Base-by-base conservation (phyloP, 2,113 vertebrate genomes). In the Heterocephalus glaber region DNA sequence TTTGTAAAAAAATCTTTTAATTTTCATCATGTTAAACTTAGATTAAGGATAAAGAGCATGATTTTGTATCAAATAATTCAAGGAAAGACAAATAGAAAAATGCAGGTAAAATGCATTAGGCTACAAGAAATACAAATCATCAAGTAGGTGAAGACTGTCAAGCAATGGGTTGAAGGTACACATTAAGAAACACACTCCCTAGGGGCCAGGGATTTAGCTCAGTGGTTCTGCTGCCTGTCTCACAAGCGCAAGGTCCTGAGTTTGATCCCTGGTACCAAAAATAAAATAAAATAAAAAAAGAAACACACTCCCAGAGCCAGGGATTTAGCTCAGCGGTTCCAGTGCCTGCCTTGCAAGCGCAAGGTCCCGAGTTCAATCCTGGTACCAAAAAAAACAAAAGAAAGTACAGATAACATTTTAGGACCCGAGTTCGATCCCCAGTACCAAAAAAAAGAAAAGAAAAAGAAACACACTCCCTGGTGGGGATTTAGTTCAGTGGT, bases 81-180 rank as follows among this genome's bases (percentile, higher is more conserved):
- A 93, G 65, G 38, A 87, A 93, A 38, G 17, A 68, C 49, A 82
- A 88, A 49, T 1, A 88, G 66, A 74, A 93, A 92, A 96, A 86
- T 28, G 20, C 54, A 83, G 35, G 77, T 90, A 90, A 96, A 96
- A 90, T 95, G 13, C 70, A 54, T 77, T 74, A 93, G 54, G 20
- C 49, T 66, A 81, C 10, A 86, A 63, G 38, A 96, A 91, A 93
- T 72, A 96, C 88, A 96, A 92, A 83, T 66, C 30, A 92, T 93
- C 66, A 60, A 82, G 35, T 47, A 85, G 49, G 35, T 47, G 10
- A 94, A 95, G 68, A 54, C 17, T 89, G 12, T 61, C 63, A 76
- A n/a, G 28, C 19, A 89, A 66, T 77, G 30, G 38, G 47, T 11
- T 47, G 35, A 89, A 94, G 65, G 52, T 60, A 72, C 17, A 11